Evolutionary conservation across 2,888 invertebrate species (phyloP).

Genomic region (Cremastobaeus sp.): DNA sequence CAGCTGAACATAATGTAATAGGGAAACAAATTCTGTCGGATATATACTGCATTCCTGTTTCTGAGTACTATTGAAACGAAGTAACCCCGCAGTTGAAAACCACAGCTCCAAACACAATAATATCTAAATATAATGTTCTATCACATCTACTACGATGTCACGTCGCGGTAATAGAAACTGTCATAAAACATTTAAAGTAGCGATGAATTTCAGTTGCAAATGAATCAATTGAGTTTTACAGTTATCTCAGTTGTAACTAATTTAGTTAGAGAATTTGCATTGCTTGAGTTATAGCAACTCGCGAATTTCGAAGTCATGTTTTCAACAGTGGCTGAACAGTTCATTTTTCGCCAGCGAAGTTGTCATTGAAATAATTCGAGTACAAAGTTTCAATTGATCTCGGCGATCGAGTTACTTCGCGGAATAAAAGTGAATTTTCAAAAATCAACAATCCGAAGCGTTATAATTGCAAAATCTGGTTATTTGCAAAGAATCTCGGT

Average conservation of each 20-base stretch:
- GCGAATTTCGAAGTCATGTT: conserved; percentile 13
- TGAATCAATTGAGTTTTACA: conserved; percentile 39
- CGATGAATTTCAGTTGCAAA: conserved; percentile 30
- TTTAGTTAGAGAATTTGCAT: conserved; percentile 30
- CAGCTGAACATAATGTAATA: too few relatives aligned
- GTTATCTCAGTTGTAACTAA: conserved; percentile 36
- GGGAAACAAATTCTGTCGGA: too few relatives aligned
- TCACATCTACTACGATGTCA: too few relatives aligned
- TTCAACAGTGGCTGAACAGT: conserved; percentile 6
- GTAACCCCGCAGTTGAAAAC: too few relatives aligned
- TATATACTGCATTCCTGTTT: too few relatives aligned
- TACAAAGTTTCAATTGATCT: conserved; percentile 12
- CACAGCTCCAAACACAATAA: too few relatives aligned
- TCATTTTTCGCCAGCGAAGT: conserved; percentile 2
- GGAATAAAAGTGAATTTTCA: too few relatives aligned
- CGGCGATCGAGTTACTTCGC: too few relatives aligned
- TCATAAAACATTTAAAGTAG: conserved; percentile 30
- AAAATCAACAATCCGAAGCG: too few relatives aligned
- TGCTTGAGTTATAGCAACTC: conserved; percentile 28
- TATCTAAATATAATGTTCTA: too few relatives aligned
- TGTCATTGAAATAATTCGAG: conserved; percentile 9
- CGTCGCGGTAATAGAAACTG: conserved; percentile 9
- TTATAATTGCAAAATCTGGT: conserved; percentile 37
- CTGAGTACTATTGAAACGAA: too few relatives aligned
- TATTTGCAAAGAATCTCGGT: conserved; percentile 33